Evolutionary conservation across 2,113 vertebrate genomes (phyloP).

Genomic region (Verasper variegatus): DNA sequence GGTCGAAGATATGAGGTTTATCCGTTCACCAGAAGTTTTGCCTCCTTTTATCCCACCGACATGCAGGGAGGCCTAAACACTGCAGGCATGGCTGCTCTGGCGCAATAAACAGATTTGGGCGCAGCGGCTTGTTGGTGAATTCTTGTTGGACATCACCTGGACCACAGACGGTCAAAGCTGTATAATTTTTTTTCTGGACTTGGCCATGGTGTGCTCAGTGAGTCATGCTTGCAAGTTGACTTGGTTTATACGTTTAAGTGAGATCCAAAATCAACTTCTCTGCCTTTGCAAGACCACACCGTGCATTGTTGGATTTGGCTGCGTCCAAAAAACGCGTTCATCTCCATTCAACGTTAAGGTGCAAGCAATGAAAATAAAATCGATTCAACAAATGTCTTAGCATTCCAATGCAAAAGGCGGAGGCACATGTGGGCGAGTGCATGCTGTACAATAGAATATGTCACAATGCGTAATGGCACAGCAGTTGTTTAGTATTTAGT

Average conservation of each 20-base stretch:
- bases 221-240: slow-evolving; percentile 26
- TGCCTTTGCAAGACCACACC: not conserved
- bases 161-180: slow-evolving; percentile 82
- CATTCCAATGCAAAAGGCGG: not conserved
- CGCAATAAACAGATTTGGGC: slow-evolving; percentile 78
- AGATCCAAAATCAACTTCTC: slow-evolving; percentile 9
- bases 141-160: slow-evolving; percentile 69
- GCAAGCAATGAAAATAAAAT: not conserved
- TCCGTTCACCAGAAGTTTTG: slow-evolving; percentile 39
- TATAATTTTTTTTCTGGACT: slow-evolving; percentile 69
- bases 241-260: not conserved
- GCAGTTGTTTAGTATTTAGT: slow-evolving; percentile 3
- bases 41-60: slow-evolving; percentile 17
- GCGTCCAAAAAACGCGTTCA: not conserved
- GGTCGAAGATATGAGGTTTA: slow-evolving; percentile 8
- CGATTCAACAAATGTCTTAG: slow-evolving; percentile 1
- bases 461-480: not conserved
- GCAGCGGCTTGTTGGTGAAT: slow-evolving; percentile 71
- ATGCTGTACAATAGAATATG: not conserved
- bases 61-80: slow-evolving; percentile 16
- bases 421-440: not conserved
- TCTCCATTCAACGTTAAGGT: slow-evolving; percentile 11
- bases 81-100: slow-evolving; percentile 70
- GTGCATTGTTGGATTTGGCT: slow-evolving; percentile 19
- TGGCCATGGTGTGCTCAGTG: slow-evolving; percentile 63